These are phyloP conservation scores for Aphelocoma californica DNA, from an alignment of 2,797 vertebrate species.

Conservation along the genomic window DNA sequence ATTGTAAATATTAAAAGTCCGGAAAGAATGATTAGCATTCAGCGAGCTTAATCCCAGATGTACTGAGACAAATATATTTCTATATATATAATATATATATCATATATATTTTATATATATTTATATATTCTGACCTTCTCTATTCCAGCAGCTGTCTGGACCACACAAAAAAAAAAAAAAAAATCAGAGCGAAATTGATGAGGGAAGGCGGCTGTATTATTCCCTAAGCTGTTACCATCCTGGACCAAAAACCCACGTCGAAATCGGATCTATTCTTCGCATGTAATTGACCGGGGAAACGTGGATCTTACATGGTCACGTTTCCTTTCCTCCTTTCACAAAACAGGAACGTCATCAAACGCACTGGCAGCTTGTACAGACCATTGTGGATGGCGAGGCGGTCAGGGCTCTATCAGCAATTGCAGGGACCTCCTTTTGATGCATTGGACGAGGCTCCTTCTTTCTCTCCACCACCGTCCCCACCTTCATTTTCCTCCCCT, in stretches of 20 bases:
- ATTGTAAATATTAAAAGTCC: slow-evolving; percentile 60
- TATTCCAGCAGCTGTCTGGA: slow-evolving; percentile 54
- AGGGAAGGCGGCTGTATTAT: slow-evolving; percentile 26
- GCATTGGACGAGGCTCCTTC: slow-evolving; percentile 54
- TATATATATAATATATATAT: slow-evolving; percentile 61
- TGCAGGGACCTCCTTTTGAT: slow-evolving; percentile 58
- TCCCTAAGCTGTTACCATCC: slow-evolving; percentile 45
- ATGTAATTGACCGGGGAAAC: slow-evolving; percentile 57
- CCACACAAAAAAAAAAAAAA: slow-evolving; percentile 13
- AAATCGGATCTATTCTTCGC: slow-evolving; percentile 49
- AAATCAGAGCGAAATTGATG: neutral
- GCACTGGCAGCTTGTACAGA: slow-evolving; percentile 58
- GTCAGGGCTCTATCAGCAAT: slow-evolving; percentile 46
- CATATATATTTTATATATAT: slow-evolving; percentile 52
- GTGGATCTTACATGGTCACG: slow-evolving; percentile 68
- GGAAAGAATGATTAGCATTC: slow-evolving; percentile 49
- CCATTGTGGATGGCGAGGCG: slow-evolving; percentile 55
- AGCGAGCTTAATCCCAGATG: slow-evolving; percentile 27
- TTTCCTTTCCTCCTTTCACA: slow-evolving; percentile 65
- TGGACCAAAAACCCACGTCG: slow-evolving; percentile 3
- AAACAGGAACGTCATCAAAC: slow-evolving; percentile 68
- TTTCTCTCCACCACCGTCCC: slow-evolving; percentile 57
- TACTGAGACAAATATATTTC: slow-evolving; percentile 45
- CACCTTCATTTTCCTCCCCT: slow-evolving; percentile 60
- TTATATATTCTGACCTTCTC: slow-evolving; percentile 55